Evolutionary conservation across 2,113 vertebrate species (phyloP).

Genomic region (Prietella phreatophila): DNA sequence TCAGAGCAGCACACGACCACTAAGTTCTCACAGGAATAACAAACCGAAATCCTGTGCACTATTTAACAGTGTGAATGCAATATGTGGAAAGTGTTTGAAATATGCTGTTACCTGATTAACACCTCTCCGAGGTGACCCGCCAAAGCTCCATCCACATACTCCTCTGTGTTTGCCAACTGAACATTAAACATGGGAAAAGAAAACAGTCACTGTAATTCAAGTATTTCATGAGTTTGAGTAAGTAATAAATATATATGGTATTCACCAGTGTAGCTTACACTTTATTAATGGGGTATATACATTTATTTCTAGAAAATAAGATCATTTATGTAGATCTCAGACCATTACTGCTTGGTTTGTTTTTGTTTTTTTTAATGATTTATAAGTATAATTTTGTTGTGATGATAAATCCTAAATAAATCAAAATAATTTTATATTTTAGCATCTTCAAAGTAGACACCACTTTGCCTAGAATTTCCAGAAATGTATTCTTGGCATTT

Average conservation of each 20-base stretch:
- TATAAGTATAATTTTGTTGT: too few relatives aligned
- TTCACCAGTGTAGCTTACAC: not conserved
- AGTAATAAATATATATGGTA: not conserved
- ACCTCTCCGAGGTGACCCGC: conserved; percentile 97
- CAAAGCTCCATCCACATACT: conserved; percentile 96
- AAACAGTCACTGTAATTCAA: not conserved
- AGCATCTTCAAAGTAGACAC: too few relatives aligned
- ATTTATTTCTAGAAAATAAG: not conserved
- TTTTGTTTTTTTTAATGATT: too few relatives aligned
- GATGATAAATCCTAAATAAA: too few relatives aligned
- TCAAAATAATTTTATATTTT: too few relatives aligned
- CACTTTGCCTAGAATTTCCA: too few relatives aligned
- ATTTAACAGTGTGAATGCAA: not conserved
- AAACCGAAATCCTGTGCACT: not conserved
- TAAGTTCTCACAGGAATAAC: not conserved
- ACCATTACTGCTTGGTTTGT: not conserved
- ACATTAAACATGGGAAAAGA: conserved; percentile 39
- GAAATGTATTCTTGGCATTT: too few relatives aligned
- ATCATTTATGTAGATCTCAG: not conserved
- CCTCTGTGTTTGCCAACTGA: conserved; percentile 97
- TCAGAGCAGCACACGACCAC: too few relatives aligned
- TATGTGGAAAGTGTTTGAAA: not conserved
- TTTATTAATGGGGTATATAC: not conserved
- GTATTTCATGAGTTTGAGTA: not conserved
- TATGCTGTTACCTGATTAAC: conserved; percentile 83